Base-by-base conservation (phyloP, 2,113 vertebrate genomes). In the Vulpes vulpes region DNA sequence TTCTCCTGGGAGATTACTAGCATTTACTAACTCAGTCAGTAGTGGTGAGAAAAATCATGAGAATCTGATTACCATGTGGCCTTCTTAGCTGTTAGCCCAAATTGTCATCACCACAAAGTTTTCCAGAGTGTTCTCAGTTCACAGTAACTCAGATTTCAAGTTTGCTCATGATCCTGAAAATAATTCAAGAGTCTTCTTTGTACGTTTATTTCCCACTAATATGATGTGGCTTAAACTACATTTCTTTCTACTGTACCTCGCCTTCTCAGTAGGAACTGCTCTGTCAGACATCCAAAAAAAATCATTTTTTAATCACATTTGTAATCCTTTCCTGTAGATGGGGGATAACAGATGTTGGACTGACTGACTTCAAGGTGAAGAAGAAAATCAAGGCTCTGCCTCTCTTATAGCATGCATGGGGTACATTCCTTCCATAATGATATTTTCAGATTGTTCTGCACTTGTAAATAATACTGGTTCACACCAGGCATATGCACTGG, bases 271-370 rank as follows among this genome's bases (percentile, higher is more conserved):
- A 89, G 62, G 82, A 97, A 71, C 69, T 88, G 0, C 71, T 95
- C 86, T 96, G 89, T 95, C 90, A 89, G 65, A 92, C 38, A 67
- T 94, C 92, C 97, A 78, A 97, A 97, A 17, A 80, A 96, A 98
- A 95, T 86, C 95, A 83, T 90, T 96, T 97, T 98, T 97, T 73
- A 97, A 79, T 97, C 35, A 94, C 8, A 94, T 97, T 97, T 98
- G 4, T 84, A 97, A 96, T 82, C 73, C 69, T 79, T 97, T 94
- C 11, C 38, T 97, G 11, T 43, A 85, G 55, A 15, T 83, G 49
- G 49, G 30, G 23, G 97, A 96, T 49, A 91, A 62, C 76, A 97
- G 87, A 95, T 64, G 1, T 2, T 96, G 38, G 73, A 30, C 55
- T 95, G 55, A 20, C 30, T 96, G 88, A 88, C 71, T 96, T 74